Conservation (phyloP, 2,113 vertebrate species). For the Oreotrochilus melanogaster region DNA sequence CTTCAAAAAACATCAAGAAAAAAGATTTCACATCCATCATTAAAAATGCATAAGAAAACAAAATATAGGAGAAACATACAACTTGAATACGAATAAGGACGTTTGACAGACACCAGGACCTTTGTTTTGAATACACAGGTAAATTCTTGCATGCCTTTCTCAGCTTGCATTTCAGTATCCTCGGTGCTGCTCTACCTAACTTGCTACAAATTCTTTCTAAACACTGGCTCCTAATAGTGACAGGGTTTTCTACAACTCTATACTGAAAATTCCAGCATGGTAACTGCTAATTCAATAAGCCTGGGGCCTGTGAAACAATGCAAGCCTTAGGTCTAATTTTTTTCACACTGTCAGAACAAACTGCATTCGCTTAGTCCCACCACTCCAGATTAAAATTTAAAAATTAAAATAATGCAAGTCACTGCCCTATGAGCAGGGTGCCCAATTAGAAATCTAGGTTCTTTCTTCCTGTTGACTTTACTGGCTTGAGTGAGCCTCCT, state of each 20-base stretch:
- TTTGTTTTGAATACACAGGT: background rate
- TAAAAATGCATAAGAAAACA: background rate
- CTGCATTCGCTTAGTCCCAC: background rate
- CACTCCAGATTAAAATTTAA: background rate
- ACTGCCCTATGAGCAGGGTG: background rate
- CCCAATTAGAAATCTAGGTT: background rate
- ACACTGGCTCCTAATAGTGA: background rate
- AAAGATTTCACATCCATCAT: background rate
- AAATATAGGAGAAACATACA: background rate
- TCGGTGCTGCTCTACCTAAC: background rate
- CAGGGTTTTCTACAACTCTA: background rate
- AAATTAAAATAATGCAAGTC: constrained; percentile 1
- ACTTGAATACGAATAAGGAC: background rate
- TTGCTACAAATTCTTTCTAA: background rate
- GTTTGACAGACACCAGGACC: background rate
- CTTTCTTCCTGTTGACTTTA: background rate
- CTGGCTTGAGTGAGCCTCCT: background rate
- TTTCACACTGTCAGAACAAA: background rate
- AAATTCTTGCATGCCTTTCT: background rate
- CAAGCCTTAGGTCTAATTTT: background rate
- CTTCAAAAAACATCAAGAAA: background rate
- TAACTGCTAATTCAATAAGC: background rate
- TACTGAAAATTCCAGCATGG: background rate
- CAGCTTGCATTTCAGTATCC: background rate
- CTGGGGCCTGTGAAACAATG: background rate